Percentiles rank a stretch among this genome's conserved stretches.
These are phyloP conservation scores for Cyanistes caeruleus DNA, from an alignment of 2,113 vertebrate genomes.

Conservation along the genomic window DNA sequence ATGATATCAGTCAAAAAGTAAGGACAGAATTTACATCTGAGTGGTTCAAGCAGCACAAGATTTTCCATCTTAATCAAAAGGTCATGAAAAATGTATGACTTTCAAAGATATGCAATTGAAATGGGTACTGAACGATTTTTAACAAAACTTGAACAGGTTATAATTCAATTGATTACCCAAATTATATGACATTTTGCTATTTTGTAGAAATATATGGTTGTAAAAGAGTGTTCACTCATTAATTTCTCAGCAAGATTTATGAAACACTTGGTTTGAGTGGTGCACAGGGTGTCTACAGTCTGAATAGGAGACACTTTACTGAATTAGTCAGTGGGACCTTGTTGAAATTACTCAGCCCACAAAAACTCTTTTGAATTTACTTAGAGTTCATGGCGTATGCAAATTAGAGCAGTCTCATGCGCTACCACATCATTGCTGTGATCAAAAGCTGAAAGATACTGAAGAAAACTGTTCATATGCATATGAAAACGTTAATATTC, in stretches of 20 bases:
- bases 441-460: not conserved
- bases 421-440: not conserved
- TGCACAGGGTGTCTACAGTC: not conserved
- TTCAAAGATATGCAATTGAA: not conserved
- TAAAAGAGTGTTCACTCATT: not conserved
- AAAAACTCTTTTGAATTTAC: not conserved
- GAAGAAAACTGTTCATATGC: not conserved
- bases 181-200: not conserved
- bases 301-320: not conserved
- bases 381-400: not conserved
- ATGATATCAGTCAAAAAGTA: not conserved
- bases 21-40: not conserved
- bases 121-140: not conserved
- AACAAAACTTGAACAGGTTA: not conserved
- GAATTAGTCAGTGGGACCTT: not conserved
- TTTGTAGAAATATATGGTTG: not conserved
- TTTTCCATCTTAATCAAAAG: not conserved
- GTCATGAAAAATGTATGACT: conserved; percentile 12
- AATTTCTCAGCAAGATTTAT: not conserved
- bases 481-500: too few species aligned
- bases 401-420: not conserved
- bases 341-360: not conserved
- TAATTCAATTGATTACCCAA: not conserved
- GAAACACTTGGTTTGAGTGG: not conserved
- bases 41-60: not conserved